Base-by-base conservation (phyloP, 1,140 invertebrate species). In the Lanistes nyassanus region DNA sequence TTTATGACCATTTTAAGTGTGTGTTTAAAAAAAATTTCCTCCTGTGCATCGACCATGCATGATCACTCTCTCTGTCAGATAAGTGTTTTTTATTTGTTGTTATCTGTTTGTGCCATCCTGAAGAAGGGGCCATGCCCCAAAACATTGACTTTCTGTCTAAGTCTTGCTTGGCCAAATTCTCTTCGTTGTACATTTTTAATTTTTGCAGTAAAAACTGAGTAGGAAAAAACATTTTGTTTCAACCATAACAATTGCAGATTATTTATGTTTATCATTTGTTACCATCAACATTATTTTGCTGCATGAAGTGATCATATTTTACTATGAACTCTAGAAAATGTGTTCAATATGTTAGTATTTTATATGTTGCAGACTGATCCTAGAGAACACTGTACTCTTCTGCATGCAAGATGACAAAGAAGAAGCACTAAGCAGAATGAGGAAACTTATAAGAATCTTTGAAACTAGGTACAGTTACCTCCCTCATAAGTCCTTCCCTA, bases 381-480 rank as follows among this genome's bases (percentile, higher is more conserved):
- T 72, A 56, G 70, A 72, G 55, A 72, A 29, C 37, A 60, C 42
- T 58, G 53, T 72, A 23, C 70, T 60, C 34, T 60, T 55, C 60
- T 26, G 37, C 39, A 36, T 9, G 42, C 42, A 65, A 21, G 71
- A 53, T n/a, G 60, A 62, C 39, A 36, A 39, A n/a, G 29, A 51
- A 21, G 60, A 65, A 26, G 72, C 62, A 34, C 37, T 66, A 11
- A 26, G 16, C 55, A 23, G 19, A 29, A 26, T 66, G 60, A 74
- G 53, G 29, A 64, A 36, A 36, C 26, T 65, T 37, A 42, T 74
- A 9, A 58, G 72, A 4, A 23, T 74, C 29, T 66, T 74, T 53
- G 70, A 72, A 39, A 42, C n/a, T 4, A 72, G 70, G 70, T 60
- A 60, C 0, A n/a, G n/a, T 6, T 60, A 29, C 56, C 34, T 23